Conservation (phyloP, 1,140 invertebrate species). For the Pseudomyrmex cubaensis region DNA sequence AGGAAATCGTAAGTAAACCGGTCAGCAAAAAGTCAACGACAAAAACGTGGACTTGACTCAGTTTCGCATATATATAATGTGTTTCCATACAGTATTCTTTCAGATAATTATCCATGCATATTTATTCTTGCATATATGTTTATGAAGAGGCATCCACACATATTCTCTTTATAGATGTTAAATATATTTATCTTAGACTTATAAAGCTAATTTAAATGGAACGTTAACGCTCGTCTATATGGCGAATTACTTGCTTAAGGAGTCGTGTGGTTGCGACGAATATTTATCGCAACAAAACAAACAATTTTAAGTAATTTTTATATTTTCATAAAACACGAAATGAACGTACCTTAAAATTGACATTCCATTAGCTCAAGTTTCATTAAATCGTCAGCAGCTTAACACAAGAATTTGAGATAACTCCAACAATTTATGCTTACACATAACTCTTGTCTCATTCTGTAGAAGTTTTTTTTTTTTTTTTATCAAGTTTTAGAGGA, state of each 20-base stretch:
- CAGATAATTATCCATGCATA: background rate
- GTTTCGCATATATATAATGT: constrained; percentile 21
- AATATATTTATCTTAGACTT: too few species aligned
- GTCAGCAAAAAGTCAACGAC: constrained; percentile 53
- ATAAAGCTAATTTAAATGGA: too few species aligned
- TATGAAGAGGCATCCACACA: too few species aligned
- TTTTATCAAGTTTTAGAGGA: background rate
- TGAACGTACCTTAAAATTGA: background rate
- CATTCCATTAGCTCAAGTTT: constrained; percentile 55
- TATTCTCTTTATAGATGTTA: too few species aligned
- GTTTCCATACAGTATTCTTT: constrained; percentile 34
- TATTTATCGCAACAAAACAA: too few species aligned
- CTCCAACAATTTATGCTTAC: constrained; percentile 16
- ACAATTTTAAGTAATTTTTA: background rate
- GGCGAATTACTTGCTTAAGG: too few species aligned
- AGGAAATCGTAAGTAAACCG: constrained; percentile 68
- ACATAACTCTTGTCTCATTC: background rate
- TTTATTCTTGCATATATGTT: too few species aligned
- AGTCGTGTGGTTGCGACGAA: too few species aligned
- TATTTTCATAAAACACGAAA: background rate
- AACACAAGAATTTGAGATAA: background rate
- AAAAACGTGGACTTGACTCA: constrained; percentile 20
- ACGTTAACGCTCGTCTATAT: too few species aligned
- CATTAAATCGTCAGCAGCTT: constrained; percentile 36
- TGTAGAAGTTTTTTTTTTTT: background rate